These are phyloP conservation scores for Amazona guildingii DNA, from an alignment of 2,113 vertebrate species.

Conservation along the genomic window DNA sequence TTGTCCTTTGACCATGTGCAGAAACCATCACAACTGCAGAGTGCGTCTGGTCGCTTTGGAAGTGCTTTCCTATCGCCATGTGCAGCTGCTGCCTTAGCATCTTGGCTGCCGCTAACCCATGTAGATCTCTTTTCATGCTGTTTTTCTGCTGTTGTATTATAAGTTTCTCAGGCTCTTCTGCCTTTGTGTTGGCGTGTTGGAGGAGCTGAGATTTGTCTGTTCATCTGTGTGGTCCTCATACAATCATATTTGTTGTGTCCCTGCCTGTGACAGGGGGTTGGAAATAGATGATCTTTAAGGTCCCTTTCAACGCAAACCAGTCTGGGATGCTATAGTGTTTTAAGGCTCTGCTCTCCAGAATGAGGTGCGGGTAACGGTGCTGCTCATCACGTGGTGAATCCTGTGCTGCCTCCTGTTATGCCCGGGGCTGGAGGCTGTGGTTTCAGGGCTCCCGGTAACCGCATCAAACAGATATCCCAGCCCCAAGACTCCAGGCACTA, in stretches of 20 bases:
- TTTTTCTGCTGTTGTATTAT: neutral
- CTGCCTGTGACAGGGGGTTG: neutral
- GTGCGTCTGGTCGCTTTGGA: neutral
- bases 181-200: neutral
- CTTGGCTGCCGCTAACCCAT: neutral
- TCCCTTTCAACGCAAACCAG: neutral
- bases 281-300: neutral
- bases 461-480: neutral
- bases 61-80: neutral
- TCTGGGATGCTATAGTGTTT: neutral
- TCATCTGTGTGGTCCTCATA: neutral
- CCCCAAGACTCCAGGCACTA: fast-evolving
- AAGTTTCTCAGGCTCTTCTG: neutral
- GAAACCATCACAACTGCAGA: neutral
- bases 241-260: neutral
- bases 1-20: neutral
- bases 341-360: neutral
- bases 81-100: neutral
- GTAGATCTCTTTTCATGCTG: neutral
- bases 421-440: neutral
- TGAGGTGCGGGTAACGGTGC: neutral
- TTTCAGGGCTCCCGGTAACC: neutral
- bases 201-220: neutral
- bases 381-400: neutral
- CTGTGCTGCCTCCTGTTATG: neutral